phyloP scores from a whole-genome alignment of 2,888 invertebrate species.

The Aspidapion aeneum region DNA sequence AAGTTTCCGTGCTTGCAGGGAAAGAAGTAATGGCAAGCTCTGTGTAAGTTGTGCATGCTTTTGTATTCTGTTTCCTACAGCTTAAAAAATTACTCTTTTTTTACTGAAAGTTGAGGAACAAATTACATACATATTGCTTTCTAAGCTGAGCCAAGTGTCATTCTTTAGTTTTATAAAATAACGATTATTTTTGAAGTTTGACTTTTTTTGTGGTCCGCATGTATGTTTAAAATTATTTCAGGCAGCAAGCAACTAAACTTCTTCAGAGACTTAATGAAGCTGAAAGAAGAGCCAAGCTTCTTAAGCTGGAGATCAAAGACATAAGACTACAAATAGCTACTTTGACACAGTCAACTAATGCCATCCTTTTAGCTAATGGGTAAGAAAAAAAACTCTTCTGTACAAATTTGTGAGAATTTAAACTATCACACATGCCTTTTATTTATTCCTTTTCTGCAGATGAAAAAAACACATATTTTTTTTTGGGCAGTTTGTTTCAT shows the following conservation, averaged over 20 bases:
- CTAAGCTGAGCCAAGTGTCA: no score
- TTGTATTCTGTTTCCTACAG: not conserved
- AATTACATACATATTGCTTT: no score
- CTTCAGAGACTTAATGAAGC: constrained; percentile 26
- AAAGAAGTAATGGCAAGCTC: not conserved
- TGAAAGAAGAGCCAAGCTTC: constrained; percentile 26
- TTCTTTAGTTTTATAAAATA: no score
- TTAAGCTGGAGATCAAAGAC: constrained; percentile 27
- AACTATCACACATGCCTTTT: no score
- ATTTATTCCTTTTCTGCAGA: no score
- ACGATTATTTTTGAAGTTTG: no score
- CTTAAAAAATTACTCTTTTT: no score
- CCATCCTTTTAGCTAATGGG: not conserved
- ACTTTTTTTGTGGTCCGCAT: no score
- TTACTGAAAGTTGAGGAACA: no score
- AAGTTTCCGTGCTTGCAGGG: not conserved
- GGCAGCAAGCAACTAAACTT: constrained; percentile 1
- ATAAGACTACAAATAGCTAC: constrained; percentile 26
- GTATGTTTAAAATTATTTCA: not conserved
- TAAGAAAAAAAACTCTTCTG: not conserved
- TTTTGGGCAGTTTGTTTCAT: no score
- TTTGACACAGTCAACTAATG: constrained; percentile 17
- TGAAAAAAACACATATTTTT: no score
- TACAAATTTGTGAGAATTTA: no score
- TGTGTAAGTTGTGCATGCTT: not conserved